Base-by-base conservation (phyloP, 2,888 invertebrate genomes). In the Operophtera brumata region DNA sequence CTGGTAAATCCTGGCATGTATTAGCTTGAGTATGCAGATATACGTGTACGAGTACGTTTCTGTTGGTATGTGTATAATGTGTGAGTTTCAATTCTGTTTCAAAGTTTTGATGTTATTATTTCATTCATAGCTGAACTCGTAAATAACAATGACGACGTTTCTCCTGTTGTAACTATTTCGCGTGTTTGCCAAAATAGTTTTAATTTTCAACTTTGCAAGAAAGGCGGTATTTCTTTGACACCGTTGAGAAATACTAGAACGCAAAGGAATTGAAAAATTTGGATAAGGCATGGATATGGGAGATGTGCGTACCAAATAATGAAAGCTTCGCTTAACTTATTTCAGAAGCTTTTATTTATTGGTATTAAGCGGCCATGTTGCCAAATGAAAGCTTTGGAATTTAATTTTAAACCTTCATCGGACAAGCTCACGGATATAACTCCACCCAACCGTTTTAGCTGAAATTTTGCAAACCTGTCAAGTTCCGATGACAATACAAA, bases 141-240 rank as follows among this genome's bases (percentile, higher is more conserved):
- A 64, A 64, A 64, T 64, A 64, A 64, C 60, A 47, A 40, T 54
- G 60, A 60, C 57, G 60, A 62, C 56, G 50, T 56, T 61, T 59
- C 62, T 54, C 61, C 58, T 57, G 60, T 55, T 64, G 58, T 48
- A 59, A 60, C 58, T 66, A 60, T 63, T 62, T 57, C 56, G 48
- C 57, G 57, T 62, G 62, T 56, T 77, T 75, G 73, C 77, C 75
- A 78, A 71, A 76, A 77, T 75, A 77, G 73, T 80, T 80, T 77
- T 75, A 78, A 80, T 79, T 77, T 74, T 70, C 69, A 60, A 59
- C 53, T 66, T 50, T 50, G 67, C 66, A 73, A 69, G 67, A 74
- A 73, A 67, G 64, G 59, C 65, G 60, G 67, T 66, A 69, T 71
- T 73, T 66, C 68, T 58, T 65, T 62, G 63, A 66, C 56, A 47